Evolutionary conservation across 2,113 vertebrate genomes (phyloP).

Genomic region (Pogona vitticeps): DNA sequence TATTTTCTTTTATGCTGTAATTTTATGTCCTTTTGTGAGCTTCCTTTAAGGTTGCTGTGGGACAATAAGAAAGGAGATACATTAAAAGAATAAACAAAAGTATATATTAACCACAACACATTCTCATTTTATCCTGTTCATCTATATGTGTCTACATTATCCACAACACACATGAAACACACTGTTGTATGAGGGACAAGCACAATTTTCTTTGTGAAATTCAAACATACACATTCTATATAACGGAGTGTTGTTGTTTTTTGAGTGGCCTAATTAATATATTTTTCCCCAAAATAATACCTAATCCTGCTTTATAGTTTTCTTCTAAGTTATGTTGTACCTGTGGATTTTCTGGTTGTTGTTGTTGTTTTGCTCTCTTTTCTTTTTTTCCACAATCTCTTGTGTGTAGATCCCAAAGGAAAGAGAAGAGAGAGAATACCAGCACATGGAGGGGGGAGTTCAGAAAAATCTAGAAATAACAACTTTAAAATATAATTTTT

Average conservation of each 20-base stretch:
- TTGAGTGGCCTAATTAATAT: constrained; percentile 10
- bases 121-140: neutral
- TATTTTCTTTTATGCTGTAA: neutral
- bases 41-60: neutral
- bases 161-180: neutral
- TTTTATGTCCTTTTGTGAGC: neutral
- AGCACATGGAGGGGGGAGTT: constrained; percentile 33
- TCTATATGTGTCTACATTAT: neutral
- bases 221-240: neutral
- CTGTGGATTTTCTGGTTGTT: constrained; percentile 34
- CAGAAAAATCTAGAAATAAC: constrained; percentile 1
- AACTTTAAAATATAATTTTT: constrained; percentile 19
- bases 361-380: neutral
- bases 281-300: constrained; percentile 37
- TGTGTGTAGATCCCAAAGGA: constrained; percentile 22
- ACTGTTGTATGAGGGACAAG: constrained; percentile 20
- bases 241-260: constrained; percentile 37
- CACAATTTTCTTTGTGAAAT: neutral
- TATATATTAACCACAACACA: neutral
- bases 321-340: constrained; percentile 38
- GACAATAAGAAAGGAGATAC: neutral
- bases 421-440: neutral
- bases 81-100: neutral
- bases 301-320: constrained; percentile 45
- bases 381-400: constrained; percentile 15